Evolutionary conservation across 23 tunicate species (phyloP), one percentile per base, ranked within the genome.

Genomic region (Phallusia fumigata): DNA sequence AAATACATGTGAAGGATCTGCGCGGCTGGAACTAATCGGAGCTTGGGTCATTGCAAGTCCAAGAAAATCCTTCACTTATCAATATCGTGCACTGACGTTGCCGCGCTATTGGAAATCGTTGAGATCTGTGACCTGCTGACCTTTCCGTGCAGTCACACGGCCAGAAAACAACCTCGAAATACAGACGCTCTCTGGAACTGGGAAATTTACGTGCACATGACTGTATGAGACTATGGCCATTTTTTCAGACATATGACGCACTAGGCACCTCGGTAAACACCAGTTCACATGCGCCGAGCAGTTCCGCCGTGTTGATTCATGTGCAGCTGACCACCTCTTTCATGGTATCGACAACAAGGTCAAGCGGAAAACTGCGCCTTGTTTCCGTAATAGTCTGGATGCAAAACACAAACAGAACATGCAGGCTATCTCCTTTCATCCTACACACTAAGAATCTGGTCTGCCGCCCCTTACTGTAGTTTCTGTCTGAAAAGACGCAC

Each of bases 231-330:
- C 69, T 58, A 2, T 13, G 3, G 69, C 26, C 69, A 58, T 1
- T 22, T 8, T 58, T 58, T 58, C 69, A 58, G 69, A 58, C 69
- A 58, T 13, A 24, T 58, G 69, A 58, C 69, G 69, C 69, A 58
- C 69, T 6, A 24, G 69, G 11, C 69, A 6, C 26, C 2, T 6
- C 13, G 69, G 26, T 21, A 58, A 58, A 22, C 26, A 58, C 69
- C 69, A 16, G 15, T 3, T 40, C 69, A 58, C 15, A 58, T 58
- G 69, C 13, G 15, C 28, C 69, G 11, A 13, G 69, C 28, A 22
- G 13, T 6, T 13, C 28, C 69, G 28, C 8, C 26, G 16, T 58
- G 69, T 40, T 40, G 47, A 40, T 40, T 40, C 47, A 3, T 40
- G 47, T 40, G 47, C 47, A 24, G 69, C 69, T 24, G 69, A 58